Evolutionary conservation across 1,140 invertebrate genomes (phyloP).

Genomic region (Drosophila santomea): DNA sequence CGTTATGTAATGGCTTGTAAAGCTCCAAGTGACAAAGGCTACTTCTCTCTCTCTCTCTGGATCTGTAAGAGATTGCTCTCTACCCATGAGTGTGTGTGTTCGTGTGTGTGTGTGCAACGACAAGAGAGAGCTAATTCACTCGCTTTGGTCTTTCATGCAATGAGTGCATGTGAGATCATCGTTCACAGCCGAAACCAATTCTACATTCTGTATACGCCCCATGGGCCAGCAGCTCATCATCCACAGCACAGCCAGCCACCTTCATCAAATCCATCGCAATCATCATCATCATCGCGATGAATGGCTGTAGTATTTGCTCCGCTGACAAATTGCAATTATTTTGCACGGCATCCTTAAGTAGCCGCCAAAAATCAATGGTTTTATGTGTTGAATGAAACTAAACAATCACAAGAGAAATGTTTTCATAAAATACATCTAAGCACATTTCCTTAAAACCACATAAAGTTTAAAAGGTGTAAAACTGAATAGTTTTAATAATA

Average conservation of each 20-base stretch:
- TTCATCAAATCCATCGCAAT: constrained; percentile 26
- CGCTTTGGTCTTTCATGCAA: constrained; percentile 68
- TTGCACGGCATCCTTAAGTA: constrained; percentile 65
- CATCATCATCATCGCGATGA: constrained; percentile 5
- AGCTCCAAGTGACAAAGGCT: constrained; percentile 53
- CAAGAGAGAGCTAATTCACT: constrained; percentile 48
- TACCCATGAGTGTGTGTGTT: background rate
- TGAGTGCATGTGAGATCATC: constrained; percentile 79
- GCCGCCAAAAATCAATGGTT: constrained; percentile 6
- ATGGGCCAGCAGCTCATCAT: constrained; percentile 63
- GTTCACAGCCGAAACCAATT: constrained; percentile 51
- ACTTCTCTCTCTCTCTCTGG: constrained; percentile 12
- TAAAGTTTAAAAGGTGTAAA: too few species aligned
- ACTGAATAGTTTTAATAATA: too few species aligned
- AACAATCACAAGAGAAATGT: too few species aligned
- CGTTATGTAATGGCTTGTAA: constrained; percentile 57
- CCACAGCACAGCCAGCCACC: constrained; percentile 5
- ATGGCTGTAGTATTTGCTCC: constrained; percentile 24
- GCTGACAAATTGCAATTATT: constrained; percentile 74
- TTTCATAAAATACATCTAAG: too few species aligned
- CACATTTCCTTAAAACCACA: too few species aligned
- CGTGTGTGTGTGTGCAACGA: background rate
- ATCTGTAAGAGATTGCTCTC: background rate
- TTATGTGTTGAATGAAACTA: too few species aligned
- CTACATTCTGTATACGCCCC: constrained; percentile 75